Percentiles rank a stretch among this genome's conserved stretches.
Conservation (phyloP, 2,888 invertebrate genomes). For the Drepana falcataria region DNA sequence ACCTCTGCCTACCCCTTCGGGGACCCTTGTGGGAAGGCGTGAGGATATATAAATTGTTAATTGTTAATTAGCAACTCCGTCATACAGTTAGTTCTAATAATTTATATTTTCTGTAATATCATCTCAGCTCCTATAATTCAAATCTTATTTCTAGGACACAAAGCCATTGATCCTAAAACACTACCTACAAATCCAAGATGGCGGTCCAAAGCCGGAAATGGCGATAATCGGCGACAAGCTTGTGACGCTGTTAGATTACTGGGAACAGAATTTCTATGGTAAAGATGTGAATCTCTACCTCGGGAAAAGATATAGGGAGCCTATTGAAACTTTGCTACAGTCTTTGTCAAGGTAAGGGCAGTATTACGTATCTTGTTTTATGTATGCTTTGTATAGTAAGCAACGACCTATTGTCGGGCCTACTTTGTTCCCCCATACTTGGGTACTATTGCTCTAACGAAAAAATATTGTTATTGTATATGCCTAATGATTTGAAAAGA, state of each 20-base stretch:
- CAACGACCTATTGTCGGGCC: neutral
- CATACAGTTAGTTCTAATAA: too few species aligned
- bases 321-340: constrained; percentile 58
- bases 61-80: too few species aligned
- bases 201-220: constrained; percentile 56
- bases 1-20: too few species aligned
- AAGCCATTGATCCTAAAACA: constrained; percentile 56
- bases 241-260: constrained; percentile 62
- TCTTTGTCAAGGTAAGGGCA: constrained; percentile 56
- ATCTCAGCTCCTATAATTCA: neutral
- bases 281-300: constrained; percentile 26
- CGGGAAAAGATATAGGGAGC: constrained; percentile 34
- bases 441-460: too few species aligned
- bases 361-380: neutral
- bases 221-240: constrained; percentile 62
- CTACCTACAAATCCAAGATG: constrained; percentile 46
- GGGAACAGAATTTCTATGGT: constrained; percentile 59
- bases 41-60: too few species aligned
- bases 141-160: constrained; percentile 48
- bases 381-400: neutral
- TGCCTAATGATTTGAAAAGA: too few species aligned
- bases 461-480: too few species aligned
- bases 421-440: too few species aligned
- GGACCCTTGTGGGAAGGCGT: too few species aligned
- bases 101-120: too few species aligned